Conservation (phyloP, 1,140 invertebrate genomes). For the Rhopalosiphum padi region DNA sequence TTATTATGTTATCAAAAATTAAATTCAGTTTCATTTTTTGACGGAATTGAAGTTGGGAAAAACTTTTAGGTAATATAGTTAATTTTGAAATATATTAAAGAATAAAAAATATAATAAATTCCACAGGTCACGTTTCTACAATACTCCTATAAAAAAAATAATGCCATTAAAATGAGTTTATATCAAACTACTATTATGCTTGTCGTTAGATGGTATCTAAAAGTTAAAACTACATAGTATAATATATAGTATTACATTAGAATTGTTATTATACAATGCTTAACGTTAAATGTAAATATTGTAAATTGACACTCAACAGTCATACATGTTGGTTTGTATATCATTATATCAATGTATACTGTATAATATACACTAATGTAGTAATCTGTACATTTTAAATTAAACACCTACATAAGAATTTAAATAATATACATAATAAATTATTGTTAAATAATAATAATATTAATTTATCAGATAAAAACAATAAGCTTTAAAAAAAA, state of each 20-base stretch:
- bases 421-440: too few species aligned
- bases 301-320: not conserved
- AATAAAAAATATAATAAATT: not conserved
- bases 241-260: not conserved
- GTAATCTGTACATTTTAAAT: not conserved
- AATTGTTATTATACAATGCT: not conserved
- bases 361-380: not conserved
- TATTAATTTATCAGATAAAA: not conserved
- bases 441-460: not conserved
- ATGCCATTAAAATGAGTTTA: not conserved
- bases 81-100: not conserved
- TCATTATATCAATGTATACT: not conserved
- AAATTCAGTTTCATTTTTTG: not conserved
- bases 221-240: not conserved
- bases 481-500: not conserved
- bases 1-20: not conserved
- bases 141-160: not conserved
- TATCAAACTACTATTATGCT: slow-evolving; percentile 3
- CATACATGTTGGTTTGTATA: not conserved
- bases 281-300: not conserved
- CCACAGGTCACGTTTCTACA: not conserved
- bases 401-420: not conserved
- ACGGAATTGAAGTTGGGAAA: not conserved
- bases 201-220: not conserved
- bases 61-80: not conserved